Percentiles rank a stretch among this genome's conserved stretches.
Evolutionary conservation across 2,888 invertebrate species (phyloP).

Genomic region (Caenorhabditis parvicauda): DNA sequence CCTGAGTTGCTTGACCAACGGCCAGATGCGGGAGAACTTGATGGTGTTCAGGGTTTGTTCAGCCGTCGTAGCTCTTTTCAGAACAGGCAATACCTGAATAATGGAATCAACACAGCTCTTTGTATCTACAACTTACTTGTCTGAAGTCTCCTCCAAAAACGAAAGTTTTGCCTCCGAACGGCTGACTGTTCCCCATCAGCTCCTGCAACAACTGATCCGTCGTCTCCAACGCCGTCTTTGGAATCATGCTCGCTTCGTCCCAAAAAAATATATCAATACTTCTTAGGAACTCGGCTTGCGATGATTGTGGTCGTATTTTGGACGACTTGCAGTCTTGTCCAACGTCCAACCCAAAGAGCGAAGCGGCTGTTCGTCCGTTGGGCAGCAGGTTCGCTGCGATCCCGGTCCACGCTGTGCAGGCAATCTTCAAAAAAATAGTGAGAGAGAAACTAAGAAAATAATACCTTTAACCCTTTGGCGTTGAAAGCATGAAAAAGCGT

Average conservation of each 20-base stretch:
- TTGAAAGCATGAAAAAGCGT: slow-evolving; percentile 62
- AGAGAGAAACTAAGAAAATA: slow-evolving; percentile 64
- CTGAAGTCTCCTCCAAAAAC: too few relatives aligned
- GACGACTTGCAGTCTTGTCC: slow-evolving; percentile 1
- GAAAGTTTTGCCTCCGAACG: too few relatives aligned
- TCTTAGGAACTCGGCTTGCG: slow-evolving; percentile 4
- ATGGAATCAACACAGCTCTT: too few relatives aligned
- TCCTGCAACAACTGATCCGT: slow-evolving; percentile 10
- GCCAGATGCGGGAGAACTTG: slow-evolving; percentile 9
- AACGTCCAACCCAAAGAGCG: slow-evolving; percentile 42
- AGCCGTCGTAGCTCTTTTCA: slow-evolving; percentile 1
- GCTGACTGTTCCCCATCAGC: too few relatives aligned
- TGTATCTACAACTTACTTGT: too few relatives aligned
- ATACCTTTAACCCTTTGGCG: slow-evolving; percentile 8
- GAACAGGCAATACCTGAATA: slow-evolving; percentile 21
- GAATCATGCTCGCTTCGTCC: slow-evolving; percentile 28
- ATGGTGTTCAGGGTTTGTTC: slow-evolving; percentile 10
- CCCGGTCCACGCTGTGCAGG: slow-evolving; percentile 63
- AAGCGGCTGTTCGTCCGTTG: slow-evolving; percentile 64
- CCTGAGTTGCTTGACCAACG: neutral
- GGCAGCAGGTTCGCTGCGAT: slow-evolving; percentile 65
- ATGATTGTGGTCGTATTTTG: slow-evolving; percentile 1
- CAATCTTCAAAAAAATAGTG: too few relatives aligned
- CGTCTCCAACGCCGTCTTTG: slow-evolving; percentile 15
- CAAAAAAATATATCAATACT: slow-evolving; percentile 12